phyloP scores from a whole-genome alignment of 2,888 invertebrate genomes.

The Cephus runcator region DNA sequence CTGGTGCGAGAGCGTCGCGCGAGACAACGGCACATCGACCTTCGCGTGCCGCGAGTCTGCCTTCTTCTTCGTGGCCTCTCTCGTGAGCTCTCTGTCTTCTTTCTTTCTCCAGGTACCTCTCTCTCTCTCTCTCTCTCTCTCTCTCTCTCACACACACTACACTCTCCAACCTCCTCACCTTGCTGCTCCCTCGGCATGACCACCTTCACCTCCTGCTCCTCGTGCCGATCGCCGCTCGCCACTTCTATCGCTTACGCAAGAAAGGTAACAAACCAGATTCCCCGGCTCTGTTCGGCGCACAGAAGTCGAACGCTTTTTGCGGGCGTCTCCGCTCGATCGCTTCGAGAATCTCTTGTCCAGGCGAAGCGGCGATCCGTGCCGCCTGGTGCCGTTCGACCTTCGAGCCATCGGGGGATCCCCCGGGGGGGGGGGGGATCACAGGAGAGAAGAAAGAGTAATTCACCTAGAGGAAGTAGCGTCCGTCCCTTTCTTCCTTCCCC shows the following conservation, averaged over 20 bases:
- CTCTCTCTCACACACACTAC: conserved; percentile 3
- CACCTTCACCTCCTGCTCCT: conserved; percentile 2
- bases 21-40: conserved; percentile 40
- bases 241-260: conserved; percentile 12
- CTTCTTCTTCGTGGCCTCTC: conserved; percentile 7
- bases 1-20: conserved; percentile 28
- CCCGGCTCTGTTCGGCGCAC: conserved; percentile 20
- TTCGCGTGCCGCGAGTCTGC: conserved; percentile 55
- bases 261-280: conserved; percentile 15
- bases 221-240: conserved; percentile 3
- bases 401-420: not conserved
- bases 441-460: conserved; percentile 12
- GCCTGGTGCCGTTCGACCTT: conserved; percentile 5
- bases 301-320: conserved; percentile 17
- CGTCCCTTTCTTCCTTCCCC: too few species aligned
- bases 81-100: not conserved
- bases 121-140: conserved; percentile 8
- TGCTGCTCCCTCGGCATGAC: conserved; percentile 15
- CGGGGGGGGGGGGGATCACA: not conserved
- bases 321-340: not conserved
- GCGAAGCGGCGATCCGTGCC: conserved; percentile 12
- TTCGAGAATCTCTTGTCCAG: not conserved
- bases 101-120: not conserved
- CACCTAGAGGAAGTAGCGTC: not conserved
- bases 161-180: conserved; percentile 25